Evolutionary conservation across 1,140 invertebrate genomes (phyloP), one percentile per base, ranked within the genome.

Genomic region (Ceratina japonica): DNA sequence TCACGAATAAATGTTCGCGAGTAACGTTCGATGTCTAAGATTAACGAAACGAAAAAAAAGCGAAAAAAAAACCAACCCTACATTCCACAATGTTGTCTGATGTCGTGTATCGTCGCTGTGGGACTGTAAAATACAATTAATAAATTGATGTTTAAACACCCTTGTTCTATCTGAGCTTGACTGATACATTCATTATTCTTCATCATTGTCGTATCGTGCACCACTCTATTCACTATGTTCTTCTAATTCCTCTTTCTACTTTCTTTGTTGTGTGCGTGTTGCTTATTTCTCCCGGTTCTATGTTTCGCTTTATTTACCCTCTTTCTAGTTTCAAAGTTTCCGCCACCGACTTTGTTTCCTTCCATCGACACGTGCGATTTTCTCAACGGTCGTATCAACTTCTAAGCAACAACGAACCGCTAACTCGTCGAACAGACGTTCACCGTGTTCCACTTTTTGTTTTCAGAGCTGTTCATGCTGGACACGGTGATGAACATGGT

Each of bases 121-220:
- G 65, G 79, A 82, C 61, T 84, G 75, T 86, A 85, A 85, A 44
- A 82, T 85, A 81, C 71, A 76, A 86, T 82, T 86, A 86, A 86
- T 86, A 86, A 86, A 86, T 86, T 71, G 83, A 86, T 86, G 84
- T 86, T 86, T 64, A 80, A 80, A 82, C 69, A 82, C 65, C 72
- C 68, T 62, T 20, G 73, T 24, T 75, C 31, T 52, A 77, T 75
- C 27, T 84, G 20, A 49, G 78, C 56, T 70, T 74, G 49, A 70
- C 22, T 37, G 56, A 49, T 20, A 22, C 49, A 10, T 18, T 12
- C 20, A 49, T 7, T 18, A 18, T 1, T 54, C 54, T 16, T 16
- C n/a, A 56, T 56, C 54, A 18, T 7, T 51, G 2, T 18, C 44
- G 22, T 2, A 51, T 24, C 20, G 16, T 51, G 1, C 13, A 65